These are phyloP conservation scores for Drosophila kanekoi DNA, from an alignment of 2,888 invertebrate species.

Conservation along the genomic window DNA sequence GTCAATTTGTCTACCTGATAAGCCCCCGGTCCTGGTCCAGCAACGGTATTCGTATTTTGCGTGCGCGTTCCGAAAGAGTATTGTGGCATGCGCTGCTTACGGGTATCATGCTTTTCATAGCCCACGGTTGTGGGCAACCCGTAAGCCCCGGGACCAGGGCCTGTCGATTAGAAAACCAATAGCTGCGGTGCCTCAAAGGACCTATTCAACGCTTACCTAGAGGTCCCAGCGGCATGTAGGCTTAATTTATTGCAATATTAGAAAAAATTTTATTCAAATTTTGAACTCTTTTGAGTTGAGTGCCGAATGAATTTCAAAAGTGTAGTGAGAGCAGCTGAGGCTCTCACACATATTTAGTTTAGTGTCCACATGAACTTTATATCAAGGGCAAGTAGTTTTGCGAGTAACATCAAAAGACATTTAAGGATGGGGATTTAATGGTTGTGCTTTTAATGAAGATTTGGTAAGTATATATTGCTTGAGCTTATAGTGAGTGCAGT, in stretches of 20 bases:
- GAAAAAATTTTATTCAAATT: conserved; percentile 51
- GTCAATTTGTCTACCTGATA: conserved; percentile 78
- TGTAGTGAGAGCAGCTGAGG: conserved; percentile 1
- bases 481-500: conserved; percentile 14
- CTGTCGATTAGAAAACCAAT: conserved; percentile 68
- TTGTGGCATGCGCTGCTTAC: conserved; percentile 86
- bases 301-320: conserved; percentile 29
- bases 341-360: not conserved
- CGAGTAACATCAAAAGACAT: conserved; percentile 1
- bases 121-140: conserved; percentile 87
- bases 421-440: conserved; percentile 1
- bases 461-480: conserved; percentile 41
- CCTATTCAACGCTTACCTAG: conserved; percentile 48
- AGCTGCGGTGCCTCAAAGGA: too few species aligned
- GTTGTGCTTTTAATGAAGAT: not conserved
- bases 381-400: conserved; percentile 25
- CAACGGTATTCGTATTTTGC: conserved; percentile 23
- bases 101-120: conserved; percentile 87
- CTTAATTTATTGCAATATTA: conserved; percentile 73
- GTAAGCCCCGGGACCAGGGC: conserved; percentile 88
- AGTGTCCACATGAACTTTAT: conserved; percentile 2
- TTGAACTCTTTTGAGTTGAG: conserved; percentile 66
- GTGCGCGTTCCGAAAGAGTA: conserved; percentile 81
- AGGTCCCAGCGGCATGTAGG: conserved; percentile 60
- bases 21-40: conserved; percentile 83